Percentiles rank a stretch among this genome's conserved stretches.
phyloP scores from a whole-genome alignment of 2,888 invertebrate genomes.

The Diarsia brunnea region DNA sequence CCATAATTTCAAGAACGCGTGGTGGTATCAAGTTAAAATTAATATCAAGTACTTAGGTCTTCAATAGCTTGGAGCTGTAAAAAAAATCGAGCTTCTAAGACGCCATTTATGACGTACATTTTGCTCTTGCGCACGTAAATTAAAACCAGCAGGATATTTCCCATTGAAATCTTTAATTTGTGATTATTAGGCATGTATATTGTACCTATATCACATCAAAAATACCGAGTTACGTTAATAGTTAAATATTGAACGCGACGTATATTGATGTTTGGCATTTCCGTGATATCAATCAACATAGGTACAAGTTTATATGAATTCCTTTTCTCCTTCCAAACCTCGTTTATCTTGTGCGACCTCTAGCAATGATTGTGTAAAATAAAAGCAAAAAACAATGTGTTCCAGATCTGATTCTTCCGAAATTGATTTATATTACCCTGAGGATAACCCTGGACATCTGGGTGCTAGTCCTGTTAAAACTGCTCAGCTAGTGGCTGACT shows the following conservation, averaged over 20 bases:
- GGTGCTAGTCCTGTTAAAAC: background rate
- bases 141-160: too few relatives aligned
- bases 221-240: background rate
- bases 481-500: background rate
- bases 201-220: too few relatives aligned
- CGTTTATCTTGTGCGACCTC: background rate
- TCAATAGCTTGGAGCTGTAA: background rate
- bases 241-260: too few relatives aligned
- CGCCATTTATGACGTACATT: background rate
- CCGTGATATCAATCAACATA: background rate
- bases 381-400: slow-evolving; percentile 4
- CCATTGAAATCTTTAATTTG: background rate
- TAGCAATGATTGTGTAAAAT: background rate
- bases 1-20: background rate
- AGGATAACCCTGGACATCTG: background rate
- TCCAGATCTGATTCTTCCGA: slow-evolving; percentile 38
- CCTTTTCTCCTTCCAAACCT: background rate
- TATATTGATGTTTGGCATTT: background rate
- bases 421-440: slow-evolving; percentile 28
- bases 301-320: background rate
- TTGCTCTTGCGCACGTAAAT: background rate
- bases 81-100: background rate
- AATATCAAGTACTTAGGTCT: background rate
- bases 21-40: too few relatives aligned
- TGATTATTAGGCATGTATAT: background rate